A percentile compares a stretch with the other conserved stretches of the same genome.
These are phyloP conservation scores for Aleadryas rufinucha DNA, from an alignment of 2,113 vertebrate genomes.

Conservation along the genomic window DNA sequence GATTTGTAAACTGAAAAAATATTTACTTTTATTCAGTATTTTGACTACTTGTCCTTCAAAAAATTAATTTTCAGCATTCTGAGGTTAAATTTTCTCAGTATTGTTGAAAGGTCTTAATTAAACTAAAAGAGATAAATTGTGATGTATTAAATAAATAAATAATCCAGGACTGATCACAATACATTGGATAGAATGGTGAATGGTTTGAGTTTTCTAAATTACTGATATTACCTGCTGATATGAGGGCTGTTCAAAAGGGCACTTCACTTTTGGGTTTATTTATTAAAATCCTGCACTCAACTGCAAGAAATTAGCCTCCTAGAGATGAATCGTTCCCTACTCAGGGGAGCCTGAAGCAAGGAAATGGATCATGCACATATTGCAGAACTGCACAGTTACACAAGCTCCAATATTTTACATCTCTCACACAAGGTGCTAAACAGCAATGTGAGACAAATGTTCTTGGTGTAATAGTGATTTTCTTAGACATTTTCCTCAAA, in stretches of 20 bases:
- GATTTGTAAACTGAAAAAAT: slow-evolving; percentile 10
- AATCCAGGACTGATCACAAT: slow-evolving; percentile 65
- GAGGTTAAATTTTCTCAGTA: slow-evolving; percentile 59
- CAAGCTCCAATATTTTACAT: neutral
- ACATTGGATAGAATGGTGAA: slow-evolving; percentile 61
- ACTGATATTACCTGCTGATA: slow-evolving; percentile 79
- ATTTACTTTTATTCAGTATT: slow-evolving; percentile 18
- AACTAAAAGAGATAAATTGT: slow-evolving; percentile 67
- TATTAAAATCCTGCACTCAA: slow-evolving; percentile 80
- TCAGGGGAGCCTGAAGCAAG: slow-evolving; percentile 52
- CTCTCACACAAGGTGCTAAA: neutral
- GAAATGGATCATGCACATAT: neutral
- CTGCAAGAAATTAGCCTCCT: slow-evolving; percentile 81
- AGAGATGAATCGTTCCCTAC: slow-evolving; percentile 75
- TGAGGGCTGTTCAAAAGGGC: slow-evolving; percentile 78
- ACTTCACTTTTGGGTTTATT: slow-evolving; percentile 83
- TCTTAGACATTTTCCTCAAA: neutral
- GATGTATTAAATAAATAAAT: slow-evolving; percentile 50
- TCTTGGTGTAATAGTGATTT: neutral
- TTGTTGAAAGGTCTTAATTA: slow-evolving; percentile 68
- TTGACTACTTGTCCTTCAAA: slow-evolving; percentile 35
- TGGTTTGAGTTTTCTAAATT: slow-evolving; percentile 74
- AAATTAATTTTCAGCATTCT: slow-evolving; percentile 31
- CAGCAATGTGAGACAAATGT: neutral
- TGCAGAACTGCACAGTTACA: slow-evolving; percentile 24